Evolutionary conservation across 2,888 invertebrate species (phyloP).

Genomic region (Temnothorax ravouxi): DNA sequence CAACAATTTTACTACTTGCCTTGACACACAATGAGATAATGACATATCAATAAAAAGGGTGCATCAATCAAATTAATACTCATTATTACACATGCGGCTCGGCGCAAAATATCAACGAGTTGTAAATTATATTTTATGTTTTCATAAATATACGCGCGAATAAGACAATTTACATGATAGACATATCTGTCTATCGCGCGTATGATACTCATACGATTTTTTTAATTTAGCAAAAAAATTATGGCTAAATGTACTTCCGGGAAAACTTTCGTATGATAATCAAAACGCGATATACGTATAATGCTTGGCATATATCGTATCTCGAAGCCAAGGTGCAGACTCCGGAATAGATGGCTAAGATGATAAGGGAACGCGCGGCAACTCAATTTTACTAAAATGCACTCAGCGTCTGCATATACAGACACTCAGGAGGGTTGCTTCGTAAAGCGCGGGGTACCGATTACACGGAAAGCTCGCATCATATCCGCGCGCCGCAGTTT

Average conservation of each 20-base stretch:
- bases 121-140: conserved; percentile 7
- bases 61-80: conserved; percentile 6
- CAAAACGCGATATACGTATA: not conserved
- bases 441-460: conserved; percentile 30
- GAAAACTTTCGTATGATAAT: not conserved
- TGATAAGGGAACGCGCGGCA: conserved; percentile 68
- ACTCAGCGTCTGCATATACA: conserved; percentile 29
- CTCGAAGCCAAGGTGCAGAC: conserved; percentile 3
- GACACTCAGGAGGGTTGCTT: conserved; percentile 51
- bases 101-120: not conserved
- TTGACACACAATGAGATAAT: not conserved
- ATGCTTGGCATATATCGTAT: not conserved
- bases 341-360: conserved; percentile 1
- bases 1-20: not conserved
- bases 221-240: not conserved
- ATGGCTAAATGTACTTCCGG: not conserved
- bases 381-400: conserved; percentile 84
- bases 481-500: conserved; percentile 36
- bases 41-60: not conserved
- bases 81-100: not conserved
- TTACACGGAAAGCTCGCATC: conserved; percentile 44
- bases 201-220: not conserved
- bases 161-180: conserved; percentile 12
- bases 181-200: too few species aligned
- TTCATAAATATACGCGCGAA: not conserved